Percentiles rank a stretch among this genome's conserved stretches.
phyloP scores from a whole-genome alignment of 2,113 vertebrate genomes.

The Anhinga rufa region DNA sequence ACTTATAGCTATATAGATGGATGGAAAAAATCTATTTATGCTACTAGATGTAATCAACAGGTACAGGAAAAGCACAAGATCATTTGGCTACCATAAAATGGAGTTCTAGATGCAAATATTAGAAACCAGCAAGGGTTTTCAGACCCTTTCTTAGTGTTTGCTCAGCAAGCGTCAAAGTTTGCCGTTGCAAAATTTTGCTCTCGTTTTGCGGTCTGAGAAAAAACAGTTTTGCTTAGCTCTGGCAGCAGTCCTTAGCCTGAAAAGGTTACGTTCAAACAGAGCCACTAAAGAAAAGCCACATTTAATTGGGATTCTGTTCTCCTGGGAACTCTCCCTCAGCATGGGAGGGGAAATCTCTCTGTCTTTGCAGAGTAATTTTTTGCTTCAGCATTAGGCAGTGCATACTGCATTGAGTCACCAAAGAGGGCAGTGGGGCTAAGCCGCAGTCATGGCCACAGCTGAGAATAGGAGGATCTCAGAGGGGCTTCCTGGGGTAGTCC shows the following conservation, averaged over 20 bases:
- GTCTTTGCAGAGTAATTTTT: not conserved
- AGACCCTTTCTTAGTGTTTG: not conserved
- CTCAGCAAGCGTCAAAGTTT: not conserved
- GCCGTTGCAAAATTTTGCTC: not conserved
- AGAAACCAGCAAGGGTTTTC: not conserved
- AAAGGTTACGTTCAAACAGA: not conserved
- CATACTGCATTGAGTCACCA: too few relatives aligned
- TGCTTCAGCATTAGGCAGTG: not conserved
- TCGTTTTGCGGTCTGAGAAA: not conserved
- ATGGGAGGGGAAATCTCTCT: not conserved
- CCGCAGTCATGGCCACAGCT: too few relatives aligned
- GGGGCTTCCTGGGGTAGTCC: not conserved
- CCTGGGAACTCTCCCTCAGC: not conserved
- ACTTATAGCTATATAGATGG: rapidly evolving
- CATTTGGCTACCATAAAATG: not conserved
- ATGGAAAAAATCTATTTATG: not conserved
- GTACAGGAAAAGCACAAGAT: not conserved
- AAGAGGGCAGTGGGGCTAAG: not conserved
- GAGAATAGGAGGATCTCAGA: rapidly evolving
- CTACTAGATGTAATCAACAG: too few relatives aligned
- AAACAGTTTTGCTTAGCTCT: not conserved
- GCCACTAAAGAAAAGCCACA: not conserved
- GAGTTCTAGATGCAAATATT: not conserved
- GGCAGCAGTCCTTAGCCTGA: not conserved
- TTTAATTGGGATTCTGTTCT: not conserved